Conservation (phyloP, 2,797 vertebrate species). For the Buphagus erythrorhynchus region DNA sequence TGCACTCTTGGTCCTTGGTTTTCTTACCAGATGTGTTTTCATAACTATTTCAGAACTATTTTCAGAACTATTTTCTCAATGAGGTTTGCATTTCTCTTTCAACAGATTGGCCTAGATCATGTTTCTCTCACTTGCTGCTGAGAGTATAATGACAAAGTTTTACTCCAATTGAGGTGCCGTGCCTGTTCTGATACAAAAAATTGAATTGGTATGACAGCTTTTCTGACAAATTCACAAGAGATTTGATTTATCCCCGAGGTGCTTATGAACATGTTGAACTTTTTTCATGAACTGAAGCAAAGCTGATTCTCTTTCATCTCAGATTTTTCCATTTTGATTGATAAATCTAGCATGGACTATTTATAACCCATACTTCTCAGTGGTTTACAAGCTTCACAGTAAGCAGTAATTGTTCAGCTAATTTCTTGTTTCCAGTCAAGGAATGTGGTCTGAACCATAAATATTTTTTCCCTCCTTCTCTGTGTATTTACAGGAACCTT, state of each 20-base stretch:
- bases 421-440: background rate
- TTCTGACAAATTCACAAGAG: background rate
- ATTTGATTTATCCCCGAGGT: background rate
- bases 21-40: background rate
- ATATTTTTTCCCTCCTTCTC: background rate
- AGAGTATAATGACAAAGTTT: background rate
- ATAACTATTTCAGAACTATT: background rate
- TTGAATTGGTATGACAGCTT: background rate
- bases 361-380: background rate
- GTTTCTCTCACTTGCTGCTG: background rate
- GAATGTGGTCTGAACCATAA: background rate
- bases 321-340: background rate
- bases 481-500: conserved; percentile 83
- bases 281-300: background rate
- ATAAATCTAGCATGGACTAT: background rate
- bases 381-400: background rate
- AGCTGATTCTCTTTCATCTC: background rate
- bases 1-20: background rate
- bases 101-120: background rate
- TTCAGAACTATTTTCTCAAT: background rate
- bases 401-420: background rate
- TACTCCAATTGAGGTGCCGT: background rate
- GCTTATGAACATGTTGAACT: background rate
- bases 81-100: background rate
- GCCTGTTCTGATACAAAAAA: background rate